Base-by-base conservation (phyloP, 2,888 invertebrate species). In the Macropis europaea region DNA sequence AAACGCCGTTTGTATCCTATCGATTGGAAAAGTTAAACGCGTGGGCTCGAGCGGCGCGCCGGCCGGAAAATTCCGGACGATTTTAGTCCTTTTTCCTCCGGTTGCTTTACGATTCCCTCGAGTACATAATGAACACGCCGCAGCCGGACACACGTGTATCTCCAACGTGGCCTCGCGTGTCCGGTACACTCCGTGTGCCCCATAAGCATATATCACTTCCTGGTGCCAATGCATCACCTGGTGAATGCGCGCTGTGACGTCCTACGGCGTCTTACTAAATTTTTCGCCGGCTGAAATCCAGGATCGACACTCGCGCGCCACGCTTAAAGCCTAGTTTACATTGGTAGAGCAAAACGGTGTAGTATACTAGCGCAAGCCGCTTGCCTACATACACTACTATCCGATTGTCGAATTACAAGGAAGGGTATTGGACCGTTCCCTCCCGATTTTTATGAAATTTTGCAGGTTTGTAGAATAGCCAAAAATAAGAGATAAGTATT, bases 191-290 rank as follows among this genome's bases (percentile, higher is more conserved):
- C 67, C 67, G 61, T 63, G 60, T 73, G 76, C 56, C 66, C 77
- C 70, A 70, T 73, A 75, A 73, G 80, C 76, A 80, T 81, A 81
- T 81, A 81, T 81, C 79, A 81, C 80, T 48, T 42, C 52, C 15
- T 50, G 71, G 76, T 75, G 75, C 73, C 81, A 68, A 81, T 79
- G 72, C 77, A 82, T 81, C 82, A 81, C 72, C 62, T 66, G 2
- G 56, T 52, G 36, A 62, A 72, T 62, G 59, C 62, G 56, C 71
- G 73, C 73, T n/a, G n/a, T n/a, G n/a, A n/a, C n/a, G n/a, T n/a
- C n/a, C n/a, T n/a, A n/a, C n/a, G n/a, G n/a, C n/a, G n/a, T n/a
- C n/a, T n/a, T n/a, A n/a, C n/a, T n/a, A n/a, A n/a, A n/a, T n/a
- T n/a, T n/a, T n/a, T n/a, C n/a, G n/a, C n/a, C n/a, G n/a, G n/a